Conservation (phyloP, 2,888 invertebrate species). For the Epistrophe eligans region DNA sequence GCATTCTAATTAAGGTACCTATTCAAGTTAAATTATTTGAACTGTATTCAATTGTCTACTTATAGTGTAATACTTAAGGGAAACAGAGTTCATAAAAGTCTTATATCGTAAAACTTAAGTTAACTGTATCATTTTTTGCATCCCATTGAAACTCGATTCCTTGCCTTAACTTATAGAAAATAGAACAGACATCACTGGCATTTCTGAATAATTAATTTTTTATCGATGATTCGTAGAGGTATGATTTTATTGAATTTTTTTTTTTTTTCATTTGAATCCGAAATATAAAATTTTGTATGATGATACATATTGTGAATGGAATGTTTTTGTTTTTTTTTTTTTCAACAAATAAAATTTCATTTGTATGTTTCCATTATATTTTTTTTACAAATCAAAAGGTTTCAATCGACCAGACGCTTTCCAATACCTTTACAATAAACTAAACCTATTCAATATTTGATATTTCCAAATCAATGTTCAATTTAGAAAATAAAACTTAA, state of each 20-base stretch:
- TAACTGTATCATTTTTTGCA: background rate
- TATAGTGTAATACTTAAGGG: too few relatives aligned
- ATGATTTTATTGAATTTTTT: background rate
- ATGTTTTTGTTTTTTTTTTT: background rate
- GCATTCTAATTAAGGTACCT: too few relatives aligned
- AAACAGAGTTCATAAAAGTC: too few relatives aligned
- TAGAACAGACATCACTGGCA: background rate
- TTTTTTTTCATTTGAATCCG: too few relatives aligned
- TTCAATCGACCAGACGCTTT: slow-evolving; percentile 11
- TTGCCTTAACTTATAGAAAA: background rate
- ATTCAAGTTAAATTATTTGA: too few relatives aligned
- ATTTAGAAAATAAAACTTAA: slow-evolving; percentile 39
- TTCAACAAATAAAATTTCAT: background rate
- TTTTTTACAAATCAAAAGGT: background rate
- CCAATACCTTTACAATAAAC: background rate
- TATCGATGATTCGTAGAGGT: background rate
- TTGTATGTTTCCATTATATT: background rate
- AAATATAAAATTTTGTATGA: background rate
- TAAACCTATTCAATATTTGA: slow-evolving; percentile 37
- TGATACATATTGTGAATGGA: background rate
- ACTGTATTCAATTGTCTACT: background rate
- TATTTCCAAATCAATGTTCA: slow-evolving; percentile 32
- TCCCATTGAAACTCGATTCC: background rate
- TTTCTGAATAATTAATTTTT: background rate
- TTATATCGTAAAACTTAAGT: too few relatives aligned